Conservation (phyloP, 2,113 vertebrate species). For the Mormyrus iriodes region DNA sequence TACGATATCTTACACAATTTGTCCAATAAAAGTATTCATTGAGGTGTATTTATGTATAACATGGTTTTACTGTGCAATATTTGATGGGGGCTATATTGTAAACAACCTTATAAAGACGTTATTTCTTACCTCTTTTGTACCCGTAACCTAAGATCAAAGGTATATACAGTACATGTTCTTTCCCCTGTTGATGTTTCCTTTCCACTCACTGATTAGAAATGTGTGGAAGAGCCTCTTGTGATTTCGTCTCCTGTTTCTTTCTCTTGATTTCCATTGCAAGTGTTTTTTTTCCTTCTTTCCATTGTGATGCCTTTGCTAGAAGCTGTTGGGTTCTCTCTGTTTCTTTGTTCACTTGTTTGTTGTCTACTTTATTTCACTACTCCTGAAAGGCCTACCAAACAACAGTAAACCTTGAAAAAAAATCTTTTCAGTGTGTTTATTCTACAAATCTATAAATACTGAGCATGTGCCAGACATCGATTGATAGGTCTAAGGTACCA, state of each 20-base stretch:
- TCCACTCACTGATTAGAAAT: neutral
- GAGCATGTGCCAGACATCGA: neutral
- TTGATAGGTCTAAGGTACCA: neutral
- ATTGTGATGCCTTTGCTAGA: neutral
- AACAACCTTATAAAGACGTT: neutral
- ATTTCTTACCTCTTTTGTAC: neutral
- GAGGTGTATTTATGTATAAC: neutral
- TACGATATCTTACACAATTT: neutral
- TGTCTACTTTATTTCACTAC: too few relatives aligned
- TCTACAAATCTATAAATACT: neutral
- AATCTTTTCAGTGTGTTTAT: neutral
- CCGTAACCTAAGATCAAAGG: neutral
- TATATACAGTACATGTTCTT: neutral
- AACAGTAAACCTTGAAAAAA: neutral
- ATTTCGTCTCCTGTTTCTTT: neutral
- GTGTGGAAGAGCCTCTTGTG: neutral
- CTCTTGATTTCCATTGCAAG: neutral
- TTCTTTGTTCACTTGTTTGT: neutral
- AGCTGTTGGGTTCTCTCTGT: neutral
- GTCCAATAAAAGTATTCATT: neutral
- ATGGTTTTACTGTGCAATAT: neutral
- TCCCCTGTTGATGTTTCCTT: neutral
- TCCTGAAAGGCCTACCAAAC: neutral
- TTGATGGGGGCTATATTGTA: neutral
- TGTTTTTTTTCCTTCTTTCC: neutral